phyloP scores from a whole-genome alignment of 1,140 invertebrate species.

The Halesus radiatus region DNA sequence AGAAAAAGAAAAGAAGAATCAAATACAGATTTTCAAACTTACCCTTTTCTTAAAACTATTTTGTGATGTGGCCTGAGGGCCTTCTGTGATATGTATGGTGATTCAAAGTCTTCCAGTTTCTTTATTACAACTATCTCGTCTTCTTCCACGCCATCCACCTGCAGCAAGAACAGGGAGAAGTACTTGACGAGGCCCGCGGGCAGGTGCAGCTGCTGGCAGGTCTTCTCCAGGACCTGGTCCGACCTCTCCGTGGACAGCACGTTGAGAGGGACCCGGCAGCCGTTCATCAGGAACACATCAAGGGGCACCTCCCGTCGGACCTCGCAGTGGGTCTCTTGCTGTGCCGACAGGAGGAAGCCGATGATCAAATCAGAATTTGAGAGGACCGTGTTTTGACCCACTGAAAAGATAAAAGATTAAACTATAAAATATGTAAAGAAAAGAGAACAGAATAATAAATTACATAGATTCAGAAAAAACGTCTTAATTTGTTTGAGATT shows the following conservation, averaged over 20 bases:
- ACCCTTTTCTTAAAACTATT: slow-evolving; percentile 84
- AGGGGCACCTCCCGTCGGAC: slow-evolving; percentile 81
- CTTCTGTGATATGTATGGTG: slow-evolving; percentile 91
- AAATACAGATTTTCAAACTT: slow-evolving; percentile 46
- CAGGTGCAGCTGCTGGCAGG: slow-evolving; percentile 83
- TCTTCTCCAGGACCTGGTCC: slow-evolving; percentile 84
- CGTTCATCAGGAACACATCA: slow-evolving; percentile 88
- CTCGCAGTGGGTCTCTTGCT: slow-evolving; percentile 86
- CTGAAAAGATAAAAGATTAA: slow-evolving; percentile 68
- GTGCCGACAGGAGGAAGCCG: slow-evolving; percentile 90
- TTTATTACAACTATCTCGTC: slow-evolving; percentile 83
- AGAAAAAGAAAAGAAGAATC: too few relatives aligned
- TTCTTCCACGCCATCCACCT: slow-evolving; percentile 77
- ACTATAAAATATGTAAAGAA: too few relatives aligned
- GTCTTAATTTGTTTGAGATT: too few relatives aligned
- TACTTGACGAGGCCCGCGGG: slow-evolving; percentile 84
- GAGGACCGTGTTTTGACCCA: slow-evolving; percentile 88
- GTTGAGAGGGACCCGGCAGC: slow-evolving; percentile 85
- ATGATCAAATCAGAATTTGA: slow-evolving; percentile 85
- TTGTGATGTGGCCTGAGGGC: slow-evolving; percentile 75
- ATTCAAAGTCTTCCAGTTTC: slow-evolving; percentile 95
- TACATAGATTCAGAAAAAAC: too few relatives aligned
- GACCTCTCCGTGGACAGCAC: slow-evolving; percentile 87
- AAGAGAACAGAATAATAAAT: too few relatives aligned
- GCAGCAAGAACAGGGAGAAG: slow-evolving; percentile 90